Base-by-base conservation (phyloP, 2,797 vertebrate species). In the Myotis vivesi region DNA sequence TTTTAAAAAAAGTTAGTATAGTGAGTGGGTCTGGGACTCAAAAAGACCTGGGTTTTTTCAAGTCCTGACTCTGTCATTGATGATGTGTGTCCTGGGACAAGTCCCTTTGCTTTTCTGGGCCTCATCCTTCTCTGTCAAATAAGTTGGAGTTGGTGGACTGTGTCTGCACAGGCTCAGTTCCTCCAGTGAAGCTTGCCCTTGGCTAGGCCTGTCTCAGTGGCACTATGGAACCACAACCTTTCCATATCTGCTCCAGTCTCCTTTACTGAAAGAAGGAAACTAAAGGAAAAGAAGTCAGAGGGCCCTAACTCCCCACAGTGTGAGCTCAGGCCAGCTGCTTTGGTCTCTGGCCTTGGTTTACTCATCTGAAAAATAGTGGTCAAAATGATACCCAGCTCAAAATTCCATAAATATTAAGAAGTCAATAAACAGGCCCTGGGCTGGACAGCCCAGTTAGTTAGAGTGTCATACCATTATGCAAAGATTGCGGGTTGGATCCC, bases 51-150 rank as follows among this genome's bases (percentile, higher is more conserved):
- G 23, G 2, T 33, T 71, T 71, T 80, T 76, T 73, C 22, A 89
- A 64, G 73, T 66, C 46, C 69, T 46, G 41, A 57, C 41, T 93
- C 36, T 66, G 49, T 22, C 85, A 44, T 44, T 46, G 3, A 92
- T 41, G 30, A 64, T 81, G 68, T 91, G 23, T 68, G 55, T 53
- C 92, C 66, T 80, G 4, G 25, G 30, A 94, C 57, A 85, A 93
- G 72, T 79, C 75, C 51, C 41, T 93, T 87, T 36, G 22, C 80
- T 81, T 87, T 73, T 93, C 62, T 95, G 64, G 23, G 64, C 69
- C n/a, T 76, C 55, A n/a, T 49, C 77, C 33, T 41, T 80, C 44
- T 75, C 15, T 73, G 53, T 53, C 36, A 90, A 88, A 51, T 11
- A 59, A 68, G 38, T 8, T 44, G 2, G 66, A 79, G 46, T 51